A percentile compares a stretch with the other conserved stretches of the same genome.
Conservation (phyloP, 2,797 vertebrate species). For the Champsocephalus gunnari region DNA sequence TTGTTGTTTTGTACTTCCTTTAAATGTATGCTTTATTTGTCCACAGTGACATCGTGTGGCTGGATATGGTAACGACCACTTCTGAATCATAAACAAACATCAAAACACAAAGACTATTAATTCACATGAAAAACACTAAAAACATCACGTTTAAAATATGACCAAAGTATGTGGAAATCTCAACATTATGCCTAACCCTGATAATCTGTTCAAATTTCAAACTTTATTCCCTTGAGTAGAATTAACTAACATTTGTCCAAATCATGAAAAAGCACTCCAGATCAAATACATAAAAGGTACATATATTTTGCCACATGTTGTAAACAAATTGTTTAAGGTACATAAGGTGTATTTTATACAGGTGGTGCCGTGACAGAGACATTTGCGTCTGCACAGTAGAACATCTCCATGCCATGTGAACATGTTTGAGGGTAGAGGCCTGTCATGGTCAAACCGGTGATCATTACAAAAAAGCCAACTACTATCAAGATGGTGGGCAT, state of each 20-base stretch:
- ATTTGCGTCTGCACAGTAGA: conserved; percentile 89
- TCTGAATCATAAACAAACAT: neutral
- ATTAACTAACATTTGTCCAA: neutral
- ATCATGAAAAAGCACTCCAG: neutral
- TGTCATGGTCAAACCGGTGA: conserved; percentile 89
- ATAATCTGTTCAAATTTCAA: neutral
- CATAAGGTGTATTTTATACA: conserved; percentile 30
- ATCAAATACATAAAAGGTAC: neutral
- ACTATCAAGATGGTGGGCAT: conserved; percentile 86
- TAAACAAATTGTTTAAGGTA: neutral
- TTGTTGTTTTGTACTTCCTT: conserved; percentile 48
- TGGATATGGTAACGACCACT: neutral
- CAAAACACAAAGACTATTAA: neutral
- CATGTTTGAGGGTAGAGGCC: conserved; percentile 89
- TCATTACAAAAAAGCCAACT: conserved; percentile 89
- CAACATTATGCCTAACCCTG: neutral
- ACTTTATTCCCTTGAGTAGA: neutral
- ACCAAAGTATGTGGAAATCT: neutral
- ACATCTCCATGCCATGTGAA: conserved; percentile 93
- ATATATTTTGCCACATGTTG: neutral
- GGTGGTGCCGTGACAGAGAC: conserved; percentile 78
- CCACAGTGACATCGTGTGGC: conserved; percentile 74
- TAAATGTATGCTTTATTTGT: conserved; percentile 31
- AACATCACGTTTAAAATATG: neutral
- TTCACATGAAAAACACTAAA: neutral